These are phyloP conservation scores for Drosophila equinoxialis DNA, from an alignment of 1,140 invertebrate genomes.

Conservation along the genomic window DNA sequence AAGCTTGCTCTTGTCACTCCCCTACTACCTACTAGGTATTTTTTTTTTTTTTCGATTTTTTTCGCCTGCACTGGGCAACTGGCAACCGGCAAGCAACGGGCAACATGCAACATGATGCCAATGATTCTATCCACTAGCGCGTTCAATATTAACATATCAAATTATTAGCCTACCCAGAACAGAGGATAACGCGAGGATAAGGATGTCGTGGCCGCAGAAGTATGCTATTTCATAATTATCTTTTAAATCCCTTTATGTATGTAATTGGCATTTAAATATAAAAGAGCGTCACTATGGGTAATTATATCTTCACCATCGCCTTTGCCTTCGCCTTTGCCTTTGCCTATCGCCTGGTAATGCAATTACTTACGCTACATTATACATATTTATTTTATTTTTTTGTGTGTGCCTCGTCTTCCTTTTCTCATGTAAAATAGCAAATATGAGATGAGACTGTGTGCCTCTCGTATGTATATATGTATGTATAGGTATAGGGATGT, in stretches of 20 bases:
- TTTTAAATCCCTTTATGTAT: conserved; percentile 70
- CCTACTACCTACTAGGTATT: conserved; percentile 8
- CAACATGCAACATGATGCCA: conserved; percentile 63
- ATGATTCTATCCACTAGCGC: conserved; percentile 44
- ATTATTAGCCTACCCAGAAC: conserved; percentile 81
- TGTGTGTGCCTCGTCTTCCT: background rate
- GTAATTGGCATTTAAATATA: conserved; percentile 76
- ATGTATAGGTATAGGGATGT: background rate
- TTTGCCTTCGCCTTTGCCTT: conserved; percentile 6
- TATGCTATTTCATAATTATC: conserved; percentile 74
- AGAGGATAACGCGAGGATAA: conserved; percentile 76
- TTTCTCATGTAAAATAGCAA: conserved; percentile 3
- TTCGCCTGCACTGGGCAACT: background rate
- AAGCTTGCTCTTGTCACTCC: conserved; percentile 4
- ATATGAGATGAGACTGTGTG: background rate
- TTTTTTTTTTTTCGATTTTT: no score
- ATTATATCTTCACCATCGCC: conserved; percentile 42
- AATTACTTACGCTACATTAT: conserved; percentile 68
- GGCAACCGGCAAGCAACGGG: conserved; percentile 1
- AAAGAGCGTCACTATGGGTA: conserved; percentile 46
- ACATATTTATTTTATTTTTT: conserved; percentile 20
- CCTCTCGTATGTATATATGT: background rate
- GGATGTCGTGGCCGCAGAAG: conserved; percentile 43
- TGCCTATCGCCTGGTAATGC: conserved; percentile 40
- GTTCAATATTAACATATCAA: conserved; percentile 78